Percentiles rank a stretch among this genome's conserved stretches.
Evolutionary conservation across 2,888 invertebrate genomes (phyloP).

Genomic region (Saturnia pavonia): DNA sequence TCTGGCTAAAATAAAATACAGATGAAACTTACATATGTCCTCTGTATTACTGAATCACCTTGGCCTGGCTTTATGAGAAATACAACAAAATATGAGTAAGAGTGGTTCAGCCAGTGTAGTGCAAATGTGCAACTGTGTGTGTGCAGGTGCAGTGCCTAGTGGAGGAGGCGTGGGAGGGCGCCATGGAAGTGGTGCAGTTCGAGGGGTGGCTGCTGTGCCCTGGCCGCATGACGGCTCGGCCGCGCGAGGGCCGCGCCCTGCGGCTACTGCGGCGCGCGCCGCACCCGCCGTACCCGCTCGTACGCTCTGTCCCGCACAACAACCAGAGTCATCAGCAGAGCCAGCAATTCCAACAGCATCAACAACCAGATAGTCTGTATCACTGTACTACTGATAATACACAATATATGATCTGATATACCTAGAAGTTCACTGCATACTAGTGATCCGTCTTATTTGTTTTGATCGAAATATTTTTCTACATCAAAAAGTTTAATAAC

Average conservation of each 20-base stretch:
- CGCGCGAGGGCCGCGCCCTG: constrained; percentile 37
- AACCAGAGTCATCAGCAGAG: constrained; percentile 27
- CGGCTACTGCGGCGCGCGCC: constrained; percentile 85
- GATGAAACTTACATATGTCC: too few species aligned
- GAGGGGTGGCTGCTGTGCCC: constrained; percentile 82
- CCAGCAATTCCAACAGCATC: constrained; percentile 20
- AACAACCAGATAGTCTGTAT: neutral
- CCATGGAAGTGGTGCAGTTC: constrained; percentile 78
- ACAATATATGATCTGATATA: too few species aligned
- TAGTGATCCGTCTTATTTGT: too few species aligned
- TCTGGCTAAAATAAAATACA: too few species aligned
- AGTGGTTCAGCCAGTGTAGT: too few species aligned
- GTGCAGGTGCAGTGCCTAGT: constrained; percentile 86
- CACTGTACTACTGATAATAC: too few species aligned
- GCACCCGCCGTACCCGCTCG: constrained; percentile 92
- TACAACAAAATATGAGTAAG: too few species aligned
- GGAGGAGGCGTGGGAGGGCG: constrained; percentile 90
- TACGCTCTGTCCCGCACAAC: constrained; percentile 70
- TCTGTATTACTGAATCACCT: too few species aligned
- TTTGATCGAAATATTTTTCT: too few species aligned
- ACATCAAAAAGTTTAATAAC: too few species aligned
- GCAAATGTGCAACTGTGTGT: neutral
- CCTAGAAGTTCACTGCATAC: too few species aligned
- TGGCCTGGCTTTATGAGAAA: too few species aligned
- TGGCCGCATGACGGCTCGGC: constrained; percentile 83